Evolutionary conservation across 2,113 vertebrate species (phyloP), one percentile per base, ranked within the genome.

Genomic region (Leiothrix lutea): DNA sequence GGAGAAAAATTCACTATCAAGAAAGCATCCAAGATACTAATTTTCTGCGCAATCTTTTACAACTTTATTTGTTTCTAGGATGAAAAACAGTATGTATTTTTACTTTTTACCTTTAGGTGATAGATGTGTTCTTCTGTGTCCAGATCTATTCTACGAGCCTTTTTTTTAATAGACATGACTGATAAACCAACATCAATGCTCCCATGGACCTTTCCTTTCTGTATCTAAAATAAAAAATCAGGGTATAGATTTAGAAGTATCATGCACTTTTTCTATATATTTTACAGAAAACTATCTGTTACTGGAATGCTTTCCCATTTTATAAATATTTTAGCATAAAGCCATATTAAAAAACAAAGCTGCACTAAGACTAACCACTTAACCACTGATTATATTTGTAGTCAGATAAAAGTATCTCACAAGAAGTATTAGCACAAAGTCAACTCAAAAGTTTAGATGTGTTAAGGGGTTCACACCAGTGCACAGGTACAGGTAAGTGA

Each of bases 101-200:
- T 42, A 23, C 8, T 31, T 91, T 73, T 97, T 97, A 99, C 99
- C 99, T 99, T 99, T 92, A 99, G 98, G 95, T 99, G 99, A 97
- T 99, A 99, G 93, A 99, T 99, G 64, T 99, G 99, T 92, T 99
- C 99, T 95, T 99, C 99, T 2, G 99, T 99, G 97, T 99, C 99
- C 86, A 99, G 98, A 95, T 99, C 99, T 95, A 99, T 99, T 72
- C 99, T 98, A 35, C 99, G 99, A 90, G 99, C 99, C 95, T 98
- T 99, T 98, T 99, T 99, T 98, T 99, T 99, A 74, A 99, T 99
- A 44, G 99, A 99, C 99, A 99, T 99, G 88, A 99, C 99, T 4
- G 99, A 99, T 71, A 99, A 98, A 61, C 99, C 99, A 8, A 99
- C 99, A 75, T 99, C 99, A 16, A 99, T 99, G 98, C 99, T 99